Percentiles rank a stretch among this genome's conserved stretches.
phyloP scores from a whole-genome alignment of 2,113 vertebrate species.

The Rattus rattus region DNA sequence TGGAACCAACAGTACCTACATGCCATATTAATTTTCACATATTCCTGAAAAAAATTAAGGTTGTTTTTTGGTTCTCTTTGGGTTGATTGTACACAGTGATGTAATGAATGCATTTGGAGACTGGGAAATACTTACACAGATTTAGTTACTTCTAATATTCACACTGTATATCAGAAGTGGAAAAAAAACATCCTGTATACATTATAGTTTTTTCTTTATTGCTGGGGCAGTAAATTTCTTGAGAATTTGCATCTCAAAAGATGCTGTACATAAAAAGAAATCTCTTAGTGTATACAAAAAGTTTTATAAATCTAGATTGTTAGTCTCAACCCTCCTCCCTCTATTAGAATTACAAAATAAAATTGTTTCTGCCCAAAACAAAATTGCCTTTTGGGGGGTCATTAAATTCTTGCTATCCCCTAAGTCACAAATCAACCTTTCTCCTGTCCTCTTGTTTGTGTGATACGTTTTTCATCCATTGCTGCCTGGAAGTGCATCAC shows the following conservation, averaged over 20 bases:
- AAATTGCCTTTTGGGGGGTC: conserved; percentile 56
- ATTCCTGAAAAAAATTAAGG: conserved; percentile 82
- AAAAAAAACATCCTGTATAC: conserved; percentile 71
- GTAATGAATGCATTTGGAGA: conserved; percentile 75
- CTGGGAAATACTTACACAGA: conserved; percentile 76
- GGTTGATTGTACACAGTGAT: conserved; percentile 84
- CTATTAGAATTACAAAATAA: conserved; percentile 53
- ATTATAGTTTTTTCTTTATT: conserved; percentile 73
- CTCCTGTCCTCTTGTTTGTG: conserved; percentile 59
- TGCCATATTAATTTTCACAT: conserved; percentile 87
- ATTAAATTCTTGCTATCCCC: neutral
- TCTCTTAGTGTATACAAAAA: conserved; percentile 60
- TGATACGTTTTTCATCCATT: conserved; percentile 65
- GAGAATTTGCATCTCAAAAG: conserved; percentile 50
- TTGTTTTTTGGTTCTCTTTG: conserved; percentile 78
- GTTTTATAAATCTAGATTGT: conserved; percentile 78
- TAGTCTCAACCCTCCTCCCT: conserved; percentile 30
- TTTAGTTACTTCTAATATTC: conserved; percentile 73
- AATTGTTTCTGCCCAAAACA: neutral
- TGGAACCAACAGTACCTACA: conserved; percentile 89
- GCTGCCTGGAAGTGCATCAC: conserved; percentile 59
- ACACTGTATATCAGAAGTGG: conserved; percentile 49
- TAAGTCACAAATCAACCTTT: neutral
- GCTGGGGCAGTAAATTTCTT: conserved; percentile 65
- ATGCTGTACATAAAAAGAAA: neutral